Evolutionary conservation across 2,113 vertebrate genomes (phyloP).

Genomic region (Rhynchomys soricoides): DNA sequence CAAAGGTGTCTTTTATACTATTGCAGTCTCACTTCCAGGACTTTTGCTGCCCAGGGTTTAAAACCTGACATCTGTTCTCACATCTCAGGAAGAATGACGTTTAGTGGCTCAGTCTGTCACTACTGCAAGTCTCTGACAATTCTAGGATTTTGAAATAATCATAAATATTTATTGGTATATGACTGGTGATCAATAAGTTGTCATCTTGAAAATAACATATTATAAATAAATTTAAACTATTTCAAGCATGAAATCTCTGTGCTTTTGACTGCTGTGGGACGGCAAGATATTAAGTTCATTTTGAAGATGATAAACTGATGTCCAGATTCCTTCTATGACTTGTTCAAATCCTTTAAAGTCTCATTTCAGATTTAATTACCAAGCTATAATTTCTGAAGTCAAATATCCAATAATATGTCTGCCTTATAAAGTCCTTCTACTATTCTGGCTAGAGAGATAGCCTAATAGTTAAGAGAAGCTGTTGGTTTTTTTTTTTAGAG

Average conservation of each 20-base stretch:
- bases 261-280: background rate
- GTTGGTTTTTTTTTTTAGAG: background rate
- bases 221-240: conserved; percentile 1
- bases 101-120: background rate
- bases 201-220: background rate
- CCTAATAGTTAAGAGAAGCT: background rate
- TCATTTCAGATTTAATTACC: background rate
- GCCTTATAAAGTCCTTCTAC: background rate
- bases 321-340: background rate
- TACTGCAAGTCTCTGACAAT: background rate
- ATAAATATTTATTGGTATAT: background rate
- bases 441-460: background rate
- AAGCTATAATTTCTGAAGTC: background rate
- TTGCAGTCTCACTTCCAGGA: background rate
- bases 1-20: background rate
- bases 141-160: conserved; percentile 16
- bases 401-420: background rate
- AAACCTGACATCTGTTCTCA: background rate
- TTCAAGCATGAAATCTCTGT: background rate
- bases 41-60: background rate
- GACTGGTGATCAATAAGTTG: background rate
- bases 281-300: background rate
- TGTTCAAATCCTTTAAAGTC: background rate
- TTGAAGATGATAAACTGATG: background rate
- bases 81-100: background rate